Percentiles rank a stretch among this genome's conserved stretches.
These are phyloP conservation scores for Xestobium rufovillosum DNA, from an alignment of 2,888 invertebrate species.

Conservation along the genomic window DNA sequence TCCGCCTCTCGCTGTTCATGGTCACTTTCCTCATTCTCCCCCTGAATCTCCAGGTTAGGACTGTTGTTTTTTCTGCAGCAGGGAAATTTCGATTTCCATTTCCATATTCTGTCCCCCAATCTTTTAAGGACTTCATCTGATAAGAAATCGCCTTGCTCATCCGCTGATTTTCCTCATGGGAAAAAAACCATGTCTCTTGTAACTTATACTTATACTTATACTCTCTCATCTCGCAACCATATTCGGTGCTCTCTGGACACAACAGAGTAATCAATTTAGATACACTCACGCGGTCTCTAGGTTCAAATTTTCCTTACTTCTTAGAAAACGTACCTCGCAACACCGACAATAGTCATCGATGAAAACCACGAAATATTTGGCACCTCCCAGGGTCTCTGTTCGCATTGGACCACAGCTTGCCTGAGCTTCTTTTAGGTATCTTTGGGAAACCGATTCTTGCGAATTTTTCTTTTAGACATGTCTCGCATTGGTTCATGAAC, in stretches of 20 bases:
- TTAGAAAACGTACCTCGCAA: constrained; percentile 10
- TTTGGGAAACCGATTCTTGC: neutral
- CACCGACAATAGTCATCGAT: neutral
- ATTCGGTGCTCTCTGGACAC: constrained; percentile 25
- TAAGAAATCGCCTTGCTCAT: too few relatives aligned
- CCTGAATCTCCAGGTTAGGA: constrained; percentile 4
- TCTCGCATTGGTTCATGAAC: too few relatives aligned
- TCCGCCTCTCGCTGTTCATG: too few relatives aligned
- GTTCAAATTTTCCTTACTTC: constrained; percentile 23
- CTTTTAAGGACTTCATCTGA: too few relatives aligned
- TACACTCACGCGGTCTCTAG: constrained; percentile 22
- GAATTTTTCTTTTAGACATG: neutral
- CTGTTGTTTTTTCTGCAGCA: constrained; percentile 3
- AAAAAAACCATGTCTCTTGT: constrained; percentile 23
- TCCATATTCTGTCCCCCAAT: constrained; percentile 4
- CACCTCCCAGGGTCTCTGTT: too few relatives aligned
- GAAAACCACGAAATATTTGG: neutral
- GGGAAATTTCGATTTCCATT: neutral
- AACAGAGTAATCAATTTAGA: constrained; percentile 26
- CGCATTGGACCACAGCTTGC: too few relatives aligned
- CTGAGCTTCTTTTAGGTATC: neutral
- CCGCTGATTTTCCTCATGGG: constrained; percentile 1
- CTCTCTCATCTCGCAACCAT: constrained; percentile 18
- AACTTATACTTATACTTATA: constrained; percentile 19
- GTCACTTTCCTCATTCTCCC: too few relatives aligned